These are phyloP conservation scores for Gymnothorax reevesii DNA, from an alignment of 2,797 vertebrate genomes.

Conservation along the genomic window DNA sequence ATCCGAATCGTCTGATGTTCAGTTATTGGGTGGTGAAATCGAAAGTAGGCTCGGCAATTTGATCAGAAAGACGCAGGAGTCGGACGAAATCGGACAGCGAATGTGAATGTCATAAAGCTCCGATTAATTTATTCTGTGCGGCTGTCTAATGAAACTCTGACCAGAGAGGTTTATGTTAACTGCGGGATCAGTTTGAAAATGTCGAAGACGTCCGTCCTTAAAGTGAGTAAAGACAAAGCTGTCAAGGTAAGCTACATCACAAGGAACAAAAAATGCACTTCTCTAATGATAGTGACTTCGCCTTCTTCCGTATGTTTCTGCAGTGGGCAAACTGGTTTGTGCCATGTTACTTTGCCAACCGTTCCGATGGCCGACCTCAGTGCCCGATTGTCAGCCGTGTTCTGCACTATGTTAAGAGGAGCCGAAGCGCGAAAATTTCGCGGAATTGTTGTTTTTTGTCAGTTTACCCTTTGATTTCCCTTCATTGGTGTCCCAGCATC, in stretches of 20 bases:
- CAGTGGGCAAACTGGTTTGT: neutral
- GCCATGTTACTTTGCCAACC: neutral
- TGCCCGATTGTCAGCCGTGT: neutral
- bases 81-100: neutral
- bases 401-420: no score
- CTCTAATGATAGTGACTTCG: neutral
- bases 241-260: conserved; percentile 55
- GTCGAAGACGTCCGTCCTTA: conserved; percentile 55
- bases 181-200: conserved; percentile 44
- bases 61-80: neutral
- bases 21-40: neutral
- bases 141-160: neutral
- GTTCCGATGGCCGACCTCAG: neutral
- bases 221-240: conserved; percentile 48
- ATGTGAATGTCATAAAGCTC: neutral
- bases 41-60: neutral
- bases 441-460: no score
- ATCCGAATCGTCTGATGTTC: no score
- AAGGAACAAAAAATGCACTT: neutral
- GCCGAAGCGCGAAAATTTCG: no score
- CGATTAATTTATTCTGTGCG: no score
- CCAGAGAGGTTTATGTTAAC: neutral
- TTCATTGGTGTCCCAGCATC: no score
- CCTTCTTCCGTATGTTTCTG: neutral
- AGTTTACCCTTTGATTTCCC: no score